A percentile compares a stretch with the other conserved stretches of the same genome.
Conservation (phyloP, 2,113 vertebrate species). For the Prochilodus magdalenae region DNA sequence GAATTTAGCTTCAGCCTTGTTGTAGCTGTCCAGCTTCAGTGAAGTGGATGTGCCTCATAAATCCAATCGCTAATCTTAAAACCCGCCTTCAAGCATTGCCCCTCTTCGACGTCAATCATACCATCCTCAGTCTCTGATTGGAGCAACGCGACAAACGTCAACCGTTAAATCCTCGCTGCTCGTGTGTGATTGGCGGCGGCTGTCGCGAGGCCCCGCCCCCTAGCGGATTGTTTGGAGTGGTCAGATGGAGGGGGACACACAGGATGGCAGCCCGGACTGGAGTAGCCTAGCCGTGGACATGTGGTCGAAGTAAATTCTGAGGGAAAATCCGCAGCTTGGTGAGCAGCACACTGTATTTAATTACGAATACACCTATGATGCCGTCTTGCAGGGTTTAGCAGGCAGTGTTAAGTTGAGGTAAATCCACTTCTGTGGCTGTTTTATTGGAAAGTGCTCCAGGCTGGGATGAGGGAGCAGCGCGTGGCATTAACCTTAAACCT, state of each 20-base stretch:
- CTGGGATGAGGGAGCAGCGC: constrained; percentile 13
- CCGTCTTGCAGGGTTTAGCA: background rate
- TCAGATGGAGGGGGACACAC: constrained; percentile 65
- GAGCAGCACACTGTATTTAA: constrained; percentile 50
- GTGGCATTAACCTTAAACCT: background rate
- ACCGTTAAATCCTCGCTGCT: constrained; percentile 30
- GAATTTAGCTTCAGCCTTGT: background rate
- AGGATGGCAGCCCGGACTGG: constrained; percentile 73
- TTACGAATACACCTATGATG: background rate
- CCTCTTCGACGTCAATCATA: constrained; percentile 55
- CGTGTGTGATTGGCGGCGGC: constrained; percentile 62
- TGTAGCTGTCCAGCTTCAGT: background rate
- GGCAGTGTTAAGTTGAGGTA: background rate
- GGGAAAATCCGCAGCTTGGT: constrained; percentile 68
- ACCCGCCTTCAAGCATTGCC: constrained; percentile 24
- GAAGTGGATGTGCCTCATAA: background rate
- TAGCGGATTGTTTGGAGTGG: constrained; percentile 60
- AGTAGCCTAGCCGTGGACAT: constrained; percentile 65
- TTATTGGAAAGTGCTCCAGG: background rate
- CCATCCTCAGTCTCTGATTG: constrained; percentile 41
- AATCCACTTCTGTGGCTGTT: background rate
- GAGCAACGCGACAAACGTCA: constrained; percentile 10
- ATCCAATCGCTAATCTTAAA: background rate
- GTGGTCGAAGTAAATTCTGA: constrained; percentile 68
- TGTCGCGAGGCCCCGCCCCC: constrained; percentile 44